phyloP scores from a whole-genome alignment of 2,888 invertebrate species.

The Metopia argyrocephala region DNA sequence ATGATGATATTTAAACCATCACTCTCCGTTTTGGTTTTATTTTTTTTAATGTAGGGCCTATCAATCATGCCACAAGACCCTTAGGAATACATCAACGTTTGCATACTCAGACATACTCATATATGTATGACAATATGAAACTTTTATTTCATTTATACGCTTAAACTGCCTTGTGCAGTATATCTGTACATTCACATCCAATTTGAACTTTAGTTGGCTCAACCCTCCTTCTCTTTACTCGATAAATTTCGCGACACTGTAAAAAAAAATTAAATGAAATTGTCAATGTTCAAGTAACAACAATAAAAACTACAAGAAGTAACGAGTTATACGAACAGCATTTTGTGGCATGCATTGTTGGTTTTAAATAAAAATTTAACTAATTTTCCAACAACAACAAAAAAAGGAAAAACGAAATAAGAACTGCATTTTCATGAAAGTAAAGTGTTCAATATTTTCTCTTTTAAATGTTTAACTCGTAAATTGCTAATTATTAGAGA shows the following conservation, averaged over 20 bases:
- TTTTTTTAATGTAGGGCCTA: conserved; percentile 27
- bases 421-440: too few relatives aligned
- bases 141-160: too few relatives aligned
- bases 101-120: conserved; percentile 9
- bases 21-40: conserved; percentile 13
- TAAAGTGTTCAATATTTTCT: too few relatives aligned
- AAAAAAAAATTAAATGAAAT: too few relatives aligned
- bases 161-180: too few relatives aligned
- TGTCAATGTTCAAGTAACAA: conserved; percentile 6
- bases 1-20: conserved; percentile 47
- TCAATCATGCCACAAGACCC: conserved; percentile 50
- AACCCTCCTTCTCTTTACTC: conserved; percentile 33
- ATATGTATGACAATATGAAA: background rate
- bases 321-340: background rate
- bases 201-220: conserved; percentile 1
- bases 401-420: too few relatives aligned
- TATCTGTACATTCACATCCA: background rate
- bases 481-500: too few relatives aligned
- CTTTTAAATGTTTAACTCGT: too few relatives aligned
- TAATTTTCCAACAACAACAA: too few relatives aligned
- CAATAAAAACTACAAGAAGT: background rate
- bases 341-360: conserved; percentile 37
- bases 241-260: conserved; percentile 7
- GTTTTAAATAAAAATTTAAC: conserved; percentile 51
- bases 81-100: conserved; percentile 26